Evolutionary conservation across 1,140 invertebrate genomes (phyloP).

Genomic region (Listronotus bonariensis): DNA sequence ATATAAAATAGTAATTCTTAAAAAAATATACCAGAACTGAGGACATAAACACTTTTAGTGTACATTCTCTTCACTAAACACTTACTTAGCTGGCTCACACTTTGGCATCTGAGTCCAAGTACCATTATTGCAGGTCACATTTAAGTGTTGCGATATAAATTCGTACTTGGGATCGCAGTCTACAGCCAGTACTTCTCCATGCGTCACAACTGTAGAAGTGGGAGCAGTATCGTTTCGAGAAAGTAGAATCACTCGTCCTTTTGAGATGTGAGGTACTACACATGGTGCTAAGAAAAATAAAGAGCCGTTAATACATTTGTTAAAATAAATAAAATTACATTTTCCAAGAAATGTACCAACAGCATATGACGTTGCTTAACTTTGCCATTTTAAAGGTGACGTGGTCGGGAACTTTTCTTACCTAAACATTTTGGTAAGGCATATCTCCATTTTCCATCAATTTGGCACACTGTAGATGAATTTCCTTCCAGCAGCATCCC

Average conservation of each 20-base stretch:
- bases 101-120: conserved; percentile 91
- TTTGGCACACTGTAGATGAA: conserved; percentile 87
- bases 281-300: conserved; percentile 72
- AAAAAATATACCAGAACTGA: too few species aligned
- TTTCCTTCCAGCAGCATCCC: conserved; percentile 90
- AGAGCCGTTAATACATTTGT: too few species aligned
- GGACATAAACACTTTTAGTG: conserved; percentile 11
- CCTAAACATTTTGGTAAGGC: conserved; percentile 82
- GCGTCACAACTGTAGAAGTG: conserved; percentile 73
- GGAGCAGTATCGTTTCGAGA: conserved; percentile 61
- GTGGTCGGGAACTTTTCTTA: conserved; percentile 31
- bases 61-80: background rate
- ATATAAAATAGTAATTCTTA: too few species aligned
- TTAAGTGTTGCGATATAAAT: conserved; percentile 73
- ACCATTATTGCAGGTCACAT: conserved; percentile 89
- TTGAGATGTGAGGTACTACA: conserved; percentile 84
- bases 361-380: too few species aligned
- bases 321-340: too few species aligned
- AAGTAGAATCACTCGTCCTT: conserved; percentile 73
- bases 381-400: too few species aligned
- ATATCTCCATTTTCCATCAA: conserved; percentile 92
- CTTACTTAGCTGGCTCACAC: conserved; percentile 52
- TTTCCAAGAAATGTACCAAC: too few species aligned
- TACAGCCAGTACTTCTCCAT: conserved; percentile 84
- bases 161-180: conserved; percentile 88